Conservation (phyloP, 2,113 vertebrate genomes). For the Illadopsis cleaveri region DNA sequence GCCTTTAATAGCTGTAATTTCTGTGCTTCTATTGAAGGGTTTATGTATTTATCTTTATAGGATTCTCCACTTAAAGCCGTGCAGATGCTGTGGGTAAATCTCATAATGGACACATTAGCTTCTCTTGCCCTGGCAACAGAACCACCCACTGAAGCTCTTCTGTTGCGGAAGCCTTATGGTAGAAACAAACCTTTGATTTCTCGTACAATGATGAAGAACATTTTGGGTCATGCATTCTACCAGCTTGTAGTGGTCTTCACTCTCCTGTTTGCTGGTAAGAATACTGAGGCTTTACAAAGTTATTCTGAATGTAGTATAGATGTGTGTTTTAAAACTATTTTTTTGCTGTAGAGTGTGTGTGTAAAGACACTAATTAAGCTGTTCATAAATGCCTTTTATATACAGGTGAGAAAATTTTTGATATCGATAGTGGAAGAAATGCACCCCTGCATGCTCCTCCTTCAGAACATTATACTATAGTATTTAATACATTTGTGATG, state of each 20-base stretch:
- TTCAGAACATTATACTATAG: constrained; percentile 97
- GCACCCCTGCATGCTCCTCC: constrained; percentile 92
- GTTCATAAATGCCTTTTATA: constrained; percentile 7
- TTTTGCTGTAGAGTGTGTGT: background rate
- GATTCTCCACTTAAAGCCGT: constrained; percentile 98
- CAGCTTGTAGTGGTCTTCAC: constrained; percentile 95
- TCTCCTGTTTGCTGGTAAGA: constrained; percentile 93
- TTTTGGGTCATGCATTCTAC: constrained; percentile 94
- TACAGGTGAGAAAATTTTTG: constrained; percentile 92
- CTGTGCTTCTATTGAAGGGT: background rate
- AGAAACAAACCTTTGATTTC: constrained; percentile 99
- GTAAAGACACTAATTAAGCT: background rate
- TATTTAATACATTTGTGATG: constrained; percentile 98
- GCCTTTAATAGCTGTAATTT: constrained; percentile 3
- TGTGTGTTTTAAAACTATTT: background rate
- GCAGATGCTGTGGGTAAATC: constrained; percentile 99
- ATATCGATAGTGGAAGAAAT: constrained; percentile 94
- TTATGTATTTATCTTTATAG: constrained; percentile 76
- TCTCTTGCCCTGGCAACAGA: constrained; percentile 97
- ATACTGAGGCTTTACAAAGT: background rate
- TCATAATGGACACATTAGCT: constrained; percentile 99
- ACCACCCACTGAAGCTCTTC: constrained; percentile 94
- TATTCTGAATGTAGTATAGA: background rate
- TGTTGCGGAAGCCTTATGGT: constrained; percentile 94
- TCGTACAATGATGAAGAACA: constrained; percentile 99